phyloP scores from a whole-genome alignment of 2,797 vertebrate genomes.

The Staurois parvus region DNA sequence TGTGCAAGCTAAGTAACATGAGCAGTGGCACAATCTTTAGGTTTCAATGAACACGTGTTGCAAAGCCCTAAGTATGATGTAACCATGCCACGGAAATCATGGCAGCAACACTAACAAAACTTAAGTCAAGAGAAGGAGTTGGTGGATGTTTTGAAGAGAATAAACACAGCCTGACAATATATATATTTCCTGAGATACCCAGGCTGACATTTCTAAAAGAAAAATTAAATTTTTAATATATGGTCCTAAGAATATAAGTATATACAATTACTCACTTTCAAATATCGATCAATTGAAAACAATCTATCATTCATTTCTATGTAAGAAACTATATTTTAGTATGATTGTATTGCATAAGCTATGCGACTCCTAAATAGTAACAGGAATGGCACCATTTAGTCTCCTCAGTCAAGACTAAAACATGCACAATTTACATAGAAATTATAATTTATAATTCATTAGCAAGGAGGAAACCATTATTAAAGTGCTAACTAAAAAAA shows the following conservation, averaged over 20 bases:
- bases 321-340: neutral
- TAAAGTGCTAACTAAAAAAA: constrained; percentile 32
- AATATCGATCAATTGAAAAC: neutral
- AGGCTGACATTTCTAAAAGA: constrained; percentile 9
- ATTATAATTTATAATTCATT: constrained; percentile 8
- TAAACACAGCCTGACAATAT: constrained; percentile 32
- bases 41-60: neutral
- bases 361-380: neutral
- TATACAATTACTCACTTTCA: neutral
- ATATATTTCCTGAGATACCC: constrained; percentile 54
- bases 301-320: neutral
- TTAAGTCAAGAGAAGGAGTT: neutral
- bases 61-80: neutral
- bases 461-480: neutral
- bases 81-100: neutral
- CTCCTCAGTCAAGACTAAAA: neutral
- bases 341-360: neutral
- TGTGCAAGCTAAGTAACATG: neutral
- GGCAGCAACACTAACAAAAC: neutral
- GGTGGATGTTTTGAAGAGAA: neutral
- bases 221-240: neutral
- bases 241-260: constrained; percentile 4
- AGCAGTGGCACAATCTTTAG: neutral
- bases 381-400: neutral
- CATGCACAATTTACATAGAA: constrained; percentile 29